A percentile compares a stretch with the other conserved stretches of the same genome.
Conservation (phyloP, 1,140 invertebrate species). For the Caerostris extrusa region DNA sequence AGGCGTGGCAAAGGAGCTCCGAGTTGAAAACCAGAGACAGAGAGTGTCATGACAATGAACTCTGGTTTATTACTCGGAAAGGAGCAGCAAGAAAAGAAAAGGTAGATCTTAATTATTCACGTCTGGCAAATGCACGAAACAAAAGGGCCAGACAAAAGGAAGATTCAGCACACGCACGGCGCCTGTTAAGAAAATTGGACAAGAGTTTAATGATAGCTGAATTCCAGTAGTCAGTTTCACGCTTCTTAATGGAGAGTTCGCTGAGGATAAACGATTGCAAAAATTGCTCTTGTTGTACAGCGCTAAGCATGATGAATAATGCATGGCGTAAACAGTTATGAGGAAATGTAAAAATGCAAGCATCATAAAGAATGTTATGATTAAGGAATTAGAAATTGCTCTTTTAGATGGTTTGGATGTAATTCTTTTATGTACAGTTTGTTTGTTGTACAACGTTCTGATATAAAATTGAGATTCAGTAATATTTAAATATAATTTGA, state of each 20-base stretch:
- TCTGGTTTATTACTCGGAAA: constrained; percentile 2
- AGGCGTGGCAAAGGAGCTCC: background rate
- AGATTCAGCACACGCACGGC: constrained; percentile 14
- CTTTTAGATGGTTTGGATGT: too few species aligned
- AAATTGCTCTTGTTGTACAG: too few species aligned
- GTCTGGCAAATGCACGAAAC: constrained; percentile 12
- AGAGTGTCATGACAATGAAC: constrained; percentile 42
- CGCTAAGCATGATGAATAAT: too few species aligned
- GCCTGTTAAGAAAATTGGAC: constrained; percentile 10
- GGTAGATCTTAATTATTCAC: constrained; percentile 47
- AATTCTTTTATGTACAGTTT: too few species aligned
- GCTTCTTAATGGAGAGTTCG: background rate
- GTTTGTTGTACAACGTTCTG: too few species aligned
- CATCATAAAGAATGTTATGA: too few species aligned
- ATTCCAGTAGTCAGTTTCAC: constrained; percentile 29
- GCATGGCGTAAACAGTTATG: too few species aligned
- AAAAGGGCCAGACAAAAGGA: constrained; percentile 24
- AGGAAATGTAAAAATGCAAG: too few species aligned
- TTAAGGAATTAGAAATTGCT: too few species aligned
- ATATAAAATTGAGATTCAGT: too few species aligned
- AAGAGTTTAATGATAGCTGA: constrained; percentile 30
- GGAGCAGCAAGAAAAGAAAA: background rate
- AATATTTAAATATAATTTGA: too few species aligned
- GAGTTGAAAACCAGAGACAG: background rate
- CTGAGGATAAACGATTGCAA: background rate